Evolutionary conservation across 2,888 invertebrate species (phyloP), one percentile per base, ranked within the genome.

Genomic region (Oligia strigilis): DNA sequence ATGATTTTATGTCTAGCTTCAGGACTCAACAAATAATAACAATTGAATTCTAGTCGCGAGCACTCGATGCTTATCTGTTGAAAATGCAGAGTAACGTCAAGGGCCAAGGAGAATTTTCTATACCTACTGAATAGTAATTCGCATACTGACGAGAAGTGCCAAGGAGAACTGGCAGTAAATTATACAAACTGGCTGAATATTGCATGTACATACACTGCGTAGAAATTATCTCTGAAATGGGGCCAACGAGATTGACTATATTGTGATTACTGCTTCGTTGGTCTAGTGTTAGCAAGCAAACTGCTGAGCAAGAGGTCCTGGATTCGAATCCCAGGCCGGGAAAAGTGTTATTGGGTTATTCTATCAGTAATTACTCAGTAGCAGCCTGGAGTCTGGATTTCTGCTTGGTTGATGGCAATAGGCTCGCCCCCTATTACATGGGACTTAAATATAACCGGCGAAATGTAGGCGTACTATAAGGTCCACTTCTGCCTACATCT

Each of bases 141-240:
- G 5, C 43, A 49, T 13, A n/a, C 23, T 67, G 23, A 49, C 62
- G 23, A 23, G 13, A 65, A 76, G 17, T 70, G 40, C 8, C 65
- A 60, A 71, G 70, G 60, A 65, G 11, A 77, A 43, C 46, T 55
- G 13, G 17, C 11, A 46, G 19, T n/a, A 23, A 29, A 64, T 76
- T 81, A 60, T 66, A 19, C 13, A 40, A 46, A 71, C n/a, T 40
- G 36, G 17, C 36, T 71, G 3, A 60, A 55, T 29, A 71, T 40
- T 46, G 4, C 8, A 64, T 64, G 1, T 62, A n/a, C 0, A 69
- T 62, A n/a, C 0, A 69, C 11, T 69, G 60, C 2, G 17, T 23
- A 19, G 3, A 71, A 40, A 46, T 64, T 2, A 23, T 72, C 2
- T 62, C 17, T 46, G 40, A 46, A 49, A 65, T 65, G n/a, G 40